Percentiles rank a stretch among this genome's conserved stretches.
Evolutionary conservation across 2,113 vertebrate species (phyloP).

Genomic region (Gasterosteus aculeatus): DNA sequence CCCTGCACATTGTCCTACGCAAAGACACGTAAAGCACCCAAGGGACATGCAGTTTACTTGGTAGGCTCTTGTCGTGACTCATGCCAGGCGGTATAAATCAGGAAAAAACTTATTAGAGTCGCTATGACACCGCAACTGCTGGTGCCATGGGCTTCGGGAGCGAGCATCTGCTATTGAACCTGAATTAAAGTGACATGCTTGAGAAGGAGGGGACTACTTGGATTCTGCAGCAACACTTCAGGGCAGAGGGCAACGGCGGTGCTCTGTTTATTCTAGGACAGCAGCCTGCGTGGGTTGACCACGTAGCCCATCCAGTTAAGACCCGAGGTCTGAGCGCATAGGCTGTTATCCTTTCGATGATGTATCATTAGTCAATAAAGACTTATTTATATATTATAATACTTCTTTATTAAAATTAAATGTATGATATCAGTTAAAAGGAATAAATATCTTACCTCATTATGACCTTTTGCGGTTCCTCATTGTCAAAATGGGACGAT

Average conservation of each 20-base stretch:
- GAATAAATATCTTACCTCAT: too few species aligned
- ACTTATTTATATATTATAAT: background rate
- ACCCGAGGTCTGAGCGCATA: background rate
- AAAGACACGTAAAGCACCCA: conserved; percentile 18
- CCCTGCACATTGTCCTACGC: background rate
- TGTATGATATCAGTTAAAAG: background rate
- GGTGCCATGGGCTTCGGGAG: conserved; percentile 39
- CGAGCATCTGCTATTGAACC: conserved; percentile 64
- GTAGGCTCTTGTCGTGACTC: conserved; percentile 50
- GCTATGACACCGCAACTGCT: conserved; percentile 43
- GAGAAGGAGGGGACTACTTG: conserved; percentile 51
- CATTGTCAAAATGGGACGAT: background rate
- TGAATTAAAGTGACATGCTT: conserved; percentile 73
- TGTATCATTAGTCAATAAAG: background rate
- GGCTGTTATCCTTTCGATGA: background rate
- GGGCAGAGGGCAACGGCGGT: conserved; percentile 34
- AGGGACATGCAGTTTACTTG: conserved; percentile 12
- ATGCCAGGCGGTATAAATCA: conserved; percentile 58
- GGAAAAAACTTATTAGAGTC: conserved; percentile 58
- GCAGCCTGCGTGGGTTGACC: conserved; percentile 32
- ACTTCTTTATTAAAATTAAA: too few species aligned
- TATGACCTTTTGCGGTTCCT: background rate
- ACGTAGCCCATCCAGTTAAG: conserved; percentile 3
- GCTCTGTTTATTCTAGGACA: conserved; percentile 41
- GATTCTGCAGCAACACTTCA: conserved; percentile 38